phyloP scores from a whole-genome alignment of 2,113 vertebrate species.

The Trochalopteron elliotii region DNA sequence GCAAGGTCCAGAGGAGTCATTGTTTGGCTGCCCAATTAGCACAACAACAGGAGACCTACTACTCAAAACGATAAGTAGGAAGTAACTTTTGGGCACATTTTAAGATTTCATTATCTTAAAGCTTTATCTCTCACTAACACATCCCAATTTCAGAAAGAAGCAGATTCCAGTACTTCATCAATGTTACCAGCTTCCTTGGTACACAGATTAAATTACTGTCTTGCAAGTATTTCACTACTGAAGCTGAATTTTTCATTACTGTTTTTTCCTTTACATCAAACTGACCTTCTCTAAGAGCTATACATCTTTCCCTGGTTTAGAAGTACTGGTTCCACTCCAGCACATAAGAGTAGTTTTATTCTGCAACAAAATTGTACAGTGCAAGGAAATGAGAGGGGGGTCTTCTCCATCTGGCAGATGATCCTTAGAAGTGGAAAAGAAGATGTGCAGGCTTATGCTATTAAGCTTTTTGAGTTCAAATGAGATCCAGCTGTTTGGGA shows the following conservation, averaged over 20 bases:
- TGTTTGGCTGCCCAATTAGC: background rate
- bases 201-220: background rate
- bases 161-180: background rate
- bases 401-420: constrained; percentile 25
- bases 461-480: constrained; percentile 44
- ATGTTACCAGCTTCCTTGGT: background rate
- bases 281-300: background rate
- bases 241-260: background rate
- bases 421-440: constrained; percentile 52
- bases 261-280: background rate
- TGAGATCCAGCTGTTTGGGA: constrained; percentile 33
- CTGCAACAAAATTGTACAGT: background rate
- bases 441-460: constrained; percentile 47
- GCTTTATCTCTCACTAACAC: background rate
- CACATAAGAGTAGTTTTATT: background rate
- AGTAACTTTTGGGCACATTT: background rate
- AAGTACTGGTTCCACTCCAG: background rate
- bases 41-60: background rate
- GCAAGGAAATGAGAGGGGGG: background rate
- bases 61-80: background rate
- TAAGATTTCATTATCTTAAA: background rate
- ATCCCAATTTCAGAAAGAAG: background rate
- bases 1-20: background rate
- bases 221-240: background rate
- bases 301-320: background rate